Conservation (phyloP, 2,113 vertebrate species). For the Anser brachyrhynchus region DNA sequence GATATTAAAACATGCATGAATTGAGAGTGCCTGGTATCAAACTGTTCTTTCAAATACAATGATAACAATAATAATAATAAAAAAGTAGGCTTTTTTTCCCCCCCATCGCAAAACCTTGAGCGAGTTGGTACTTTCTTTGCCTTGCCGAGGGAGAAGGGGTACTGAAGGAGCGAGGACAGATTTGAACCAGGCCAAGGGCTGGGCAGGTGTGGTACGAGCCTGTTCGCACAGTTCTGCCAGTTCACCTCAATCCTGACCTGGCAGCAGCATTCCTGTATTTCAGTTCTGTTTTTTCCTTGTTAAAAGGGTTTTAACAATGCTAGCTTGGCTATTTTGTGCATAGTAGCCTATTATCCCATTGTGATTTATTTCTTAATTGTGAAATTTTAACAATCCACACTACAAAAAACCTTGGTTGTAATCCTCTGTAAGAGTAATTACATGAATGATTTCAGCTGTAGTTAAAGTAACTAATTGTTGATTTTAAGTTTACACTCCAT, state of each 20-base stretch:
- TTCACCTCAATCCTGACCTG: not conserved
- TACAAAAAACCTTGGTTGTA: not conserved
- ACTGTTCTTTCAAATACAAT: not conserved
- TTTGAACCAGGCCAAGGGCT: conserved; percentile 11
- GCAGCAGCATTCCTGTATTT: not conserved
- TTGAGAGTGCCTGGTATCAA: not conserved
- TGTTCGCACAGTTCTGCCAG: not conserved
- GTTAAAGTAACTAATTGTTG: not conserved
- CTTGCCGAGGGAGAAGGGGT: not conserved
- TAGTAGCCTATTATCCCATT: not conserved
- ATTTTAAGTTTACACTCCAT: conserved; percentile 27
- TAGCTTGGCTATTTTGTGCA: not conserved
- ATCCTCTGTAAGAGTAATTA: conserved; percentile 3
- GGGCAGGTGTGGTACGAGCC: not conserved
- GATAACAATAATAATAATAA: not conserved
- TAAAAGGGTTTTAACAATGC: not conserved
- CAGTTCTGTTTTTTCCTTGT: conserved; percentile 1
- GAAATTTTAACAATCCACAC: not conserved
- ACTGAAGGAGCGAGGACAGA: not conserved
- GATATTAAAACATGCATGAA: not conserved
- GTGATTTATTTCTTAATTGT: conserved; percentile 45
- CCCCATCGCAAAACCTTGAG: not conserved
- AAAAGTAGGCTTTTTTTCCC: not conserved
- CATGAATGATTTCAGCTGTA: not conserved
- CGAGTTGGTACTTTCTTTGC: not conserved